Conservation (phyloP, 2,888 invertebrate species). For the Lottia scabra region DNA sequence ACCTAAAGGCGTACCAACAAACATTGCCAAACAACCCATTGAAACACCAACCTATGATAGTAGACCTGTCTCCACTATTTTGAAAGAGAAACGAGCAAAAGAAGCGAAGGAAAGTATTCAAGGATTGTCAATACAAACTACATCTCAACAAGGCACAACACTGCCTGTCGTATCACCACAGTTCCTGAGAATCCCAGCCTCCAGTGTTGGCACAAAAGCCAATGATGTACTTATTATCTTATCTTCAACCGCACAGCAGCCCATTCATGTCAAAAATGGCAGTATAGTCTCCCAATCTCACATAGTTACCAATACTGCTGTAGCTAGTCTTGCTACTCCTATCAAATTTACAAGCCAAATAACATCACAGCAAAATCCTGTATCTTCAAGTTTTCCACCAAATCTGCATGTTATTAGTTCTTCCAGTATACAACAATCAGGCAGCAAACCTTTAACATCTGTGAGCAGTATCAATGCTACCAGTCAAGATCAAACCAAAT, state of each 20-base stretch:
- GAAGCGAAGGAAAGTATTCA: constrained; percentile 50
- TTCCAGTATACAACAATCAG: background rate
- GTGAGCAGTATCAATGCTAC: background rate
- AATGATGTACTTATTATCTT: constrained; percentile 23
- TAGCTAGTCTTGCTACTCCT: background rate
- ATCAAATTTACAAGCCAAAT: background rate
- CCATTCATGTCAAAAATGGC: background rate
- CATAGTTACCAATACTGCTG: background rate
- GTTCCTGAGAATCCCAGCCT: constrained; percentile 30
- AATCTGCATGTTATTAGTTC: background rate
- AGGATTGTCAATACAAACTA: constrained; percentile 32
- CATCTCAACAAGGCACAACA: constrained; percentile 5
- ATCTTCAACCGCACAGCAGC: constrained; percentile 12
- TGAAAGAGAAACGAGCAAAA: constrained; percentile 59
- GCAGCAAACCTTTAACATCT: background rate
- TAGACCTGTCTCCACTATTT: constrained; percentile 53
- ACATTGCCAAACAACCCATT: constrained; percentile 34
- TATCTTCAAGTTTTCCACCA: background rate
- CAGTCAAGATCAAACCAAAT: background rate
- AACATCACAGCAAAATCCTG: background rate
- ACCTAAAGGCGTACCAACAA: constrained; percentile 52
- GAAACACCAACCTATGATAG: constrained; percentile 45
- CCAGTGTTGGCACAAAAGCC: constrained; percentile 13
- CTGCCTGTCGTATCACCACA: constrained; percentile 24
- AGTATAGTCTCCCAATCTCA: background rate